Evolutionary conservation across 2,797 vertebrate species (phyloP), one percentile per base, ranked within the genome.

Genomic region (Rhyacichthys aspro): DNA sequence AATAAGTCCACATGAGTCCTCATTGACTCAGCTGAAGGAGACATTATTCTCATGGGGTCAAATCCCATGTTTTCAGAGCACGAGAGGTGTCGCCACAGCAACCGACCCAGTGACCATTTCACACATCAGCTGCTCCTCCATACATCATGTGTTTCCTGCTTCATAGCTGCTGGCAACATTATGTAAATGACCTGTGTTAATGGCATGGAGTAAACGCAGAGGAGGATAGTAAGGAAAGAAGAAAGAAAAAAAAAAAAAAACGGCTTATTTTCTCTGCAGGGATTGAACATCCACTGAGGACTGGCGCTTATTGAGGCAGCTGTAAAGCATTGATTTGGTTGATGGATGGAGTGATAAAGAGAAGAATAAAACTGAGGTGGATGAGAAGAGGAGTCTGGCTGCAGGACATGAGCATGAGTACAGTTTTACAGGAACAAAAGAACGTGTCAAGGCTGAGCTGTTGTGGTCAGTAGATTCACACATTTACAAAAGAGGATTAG

Each of bases 311-410:
- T 57, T 39, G 45, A 58, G 23, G 44, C 58, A 37, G 67, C 67
- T 67, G 64, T 45, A 54, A 72, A 70, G 48, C 23, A 9, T 11
- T 57, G 59, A 62, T 71, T 67, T 33, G 46, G 48, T 6, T 82
- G 79, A 76, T 76, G 66, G 75, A 79, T 79, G 70, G 57, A 70
- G 70, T 19, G 57, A 76, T 71, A 45, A 70, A 62, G 66, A 72
- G 38, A 46, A 66, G 61, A 28, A 52, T 57, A 67, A 76, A 70
- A 23, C 34, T 37, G 6, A 12, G 59, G 50, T 44, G 34, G 44
- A 19, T 9, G 37, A 15, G 5, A 45, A 43, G 3, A 11, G 46
- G 19, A 32, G n/a, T 19, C 11, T 23, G 5, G 47, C 42, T 62
- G 56, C 55, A 68, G 59, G 72, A 69, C 52, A 33, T 18, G 3